These are phyloP conservation scores for Acleris sparsana DNA, from an alignment of 2,888 invertebrate species.

Conservation along the genomic window DNA sequence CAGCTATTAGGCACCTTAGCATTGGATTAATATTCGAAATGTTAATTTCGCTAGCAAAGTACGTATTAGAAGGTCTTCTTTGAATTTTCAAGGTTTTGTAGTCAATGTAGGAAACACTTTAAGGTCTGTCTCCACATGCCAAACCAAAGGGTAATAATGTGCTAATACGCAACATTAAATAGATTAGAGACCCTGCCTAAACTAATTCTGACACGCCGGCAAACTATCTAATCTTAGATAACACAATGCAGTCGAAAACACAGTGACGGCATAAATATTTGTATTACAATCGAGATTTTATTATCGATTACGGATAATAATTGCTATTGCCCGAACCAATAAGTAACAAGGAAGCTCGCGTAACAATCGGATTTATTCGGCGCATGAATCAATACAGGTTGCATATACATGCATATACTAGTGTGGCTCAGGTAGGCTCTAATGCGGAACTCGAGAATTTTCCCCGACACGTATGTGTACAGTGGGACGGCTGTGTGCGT, in stretches of 20 bases:
- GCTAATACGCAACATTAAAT: too few species aligned
- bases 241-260: conserved; percentile 21
- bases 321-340: conserved; percentile 17
- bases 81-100: neutral
- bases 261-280: conserved; percentile 4
- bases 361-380: conserved; percentile 24
- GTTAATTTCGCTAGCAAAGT: neutral
- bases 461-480: conserved; percentile 52
- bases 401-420: conserved; percentile 37
- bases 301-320: conserved; percentile 7
- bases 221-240: conserved; percentile 21
- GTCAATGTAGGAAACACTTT: too few species aligned
- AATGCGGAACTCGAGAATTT: conserved; percentile 76
- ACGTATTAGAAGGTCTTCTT: neutral
- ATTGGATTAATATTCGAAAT: conserved; percentile 11
- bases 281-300: conserved; percentile 4
- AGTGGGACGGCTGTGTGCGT: conserved; percentile 49
- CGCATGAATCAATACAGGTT: conserved; percentile 38
- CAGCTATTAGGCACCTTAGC: neutral
- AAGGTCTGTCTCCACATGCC: too few species aligned
- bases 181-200: too few species aligned
- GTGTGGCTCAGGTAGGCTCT: conserved; percentile 38
- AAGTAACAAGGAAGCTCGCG: conserved; percentile 14
- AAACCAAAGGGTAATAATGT: too few species aligned
- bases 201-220: too few species aligned